Evolutionary conservation across 2,113 vertebrate species (phyloP), one percentile per base, ranked within the genome.

Genomic region (Ranitomeya variabilis): DNA sequence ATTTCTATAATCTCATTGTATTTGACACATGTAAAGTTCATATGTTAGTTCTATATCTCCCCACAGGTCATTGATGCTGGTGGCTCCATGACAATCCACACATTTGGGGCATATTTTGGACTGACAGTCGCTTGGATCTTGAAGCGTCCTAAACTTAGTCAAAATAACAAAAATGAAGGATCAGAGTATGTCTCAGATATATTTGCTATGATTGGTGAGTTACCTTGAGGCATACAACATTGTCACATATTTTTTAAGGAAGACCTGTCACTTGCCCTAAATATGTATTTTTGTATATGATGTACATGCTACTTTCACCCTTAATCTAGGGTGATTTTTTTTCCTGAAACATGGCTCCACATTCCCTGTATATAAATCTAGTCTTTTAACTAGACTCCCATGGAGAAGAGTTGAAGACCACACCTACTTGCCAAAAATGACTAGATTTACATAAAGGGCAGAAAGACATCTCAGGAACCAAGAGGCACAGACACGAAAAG

Each of bases 1-100:
- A 45, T 31, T 31, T 31, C 26, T 78, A 4, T 10, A 57, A 19
- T 31, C 45, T 59, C 26, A 4, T 19, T 10, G 57, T 16, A 23
- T 19, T 7, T 45, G 45, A 37, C 6, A 55, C 14, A 13, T 66
- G 62, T 52, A 51, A 83, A 19, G 19, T 54, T 78, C 10, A 78
- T 54, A 2, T 78, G 10, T 19, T 11, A 64, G 6, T 45, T 31
- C 7, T 85, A 12, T 55, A 37, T 66, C 86, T 83, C 78, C 73
- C 76, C 8, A 88, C 93, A 99, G 98, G 97, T 95, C 60, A 96
- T 94, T 92, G 98, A 99, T 11, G 95, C 97, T 0, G 98, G 98
- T 19, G 98, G 98, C 89, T 98, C 98, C 87, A 99, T 99, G 98
- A 95, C 97, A 89, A 99, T 99, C 90, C 98, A 99, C 86, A 93